Evolutionary conservation across 2,797 vertebrate species (phyloP).

Genomic region (Steatocranus sp.): DNA sequence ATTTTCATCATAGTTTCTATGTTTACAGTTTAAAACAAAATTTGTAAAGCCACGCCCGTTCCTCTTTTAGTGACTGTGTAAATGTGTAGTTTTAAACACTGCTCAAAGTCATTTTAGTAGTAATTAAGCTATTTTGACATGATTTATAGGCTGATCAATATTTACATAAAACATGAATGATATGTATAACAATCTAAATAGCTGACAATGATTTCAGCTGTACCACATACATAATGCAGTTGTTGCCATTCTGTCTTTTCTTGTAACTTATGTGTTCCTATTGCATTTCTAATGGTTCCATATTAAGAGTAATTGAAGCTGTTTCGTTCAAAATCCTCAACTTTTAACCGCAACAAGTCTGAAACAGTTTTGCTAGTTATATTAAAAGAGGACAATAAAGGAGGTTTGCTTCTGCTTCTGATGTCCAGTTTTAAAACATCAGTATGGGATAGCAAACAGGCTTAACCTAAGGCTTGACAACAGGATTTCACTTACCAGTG

Average conservation of each 20-base stretch:
- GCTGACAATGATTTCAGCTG: not conserved
- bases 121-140: not conserved
- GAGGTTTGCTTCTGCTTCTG: not conserved
- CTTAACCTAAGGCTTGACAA: not conserved
- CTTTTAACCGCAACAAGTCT: not conserved
- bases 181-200: not conserved
- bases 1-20: not conserved
- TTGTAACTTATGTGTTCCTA: not conserved
- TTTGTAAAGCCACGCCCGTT: rapidly evolving
- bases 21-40: not conserved
- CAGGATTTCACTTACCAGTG: not conserved
- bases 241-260: not conserved
- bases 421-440: not conserved
- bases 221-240: not conserved
- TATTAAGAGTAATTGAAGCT: not conserved
- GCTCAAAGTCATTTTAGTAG: not conserved
- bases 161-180: not conserved
- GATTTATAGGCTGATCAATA: not conserved
- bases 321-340: rapidly evolving
- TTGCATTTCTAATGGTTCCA: not conserved
- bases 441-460: not conserved
- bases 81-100: not conserved
- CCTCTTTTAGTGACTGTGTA: not conserved
- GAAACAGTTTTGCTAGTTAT: not conserved
- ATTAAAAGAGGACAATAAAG: rapidly evolving